A percentile compares a stretch with the other conserved stretches of the same genome.
Evolutionary conservation across 1,140 invertebrate genomes (phyloP).

Genomic region (Philotrypesis tridentata): DNA sequence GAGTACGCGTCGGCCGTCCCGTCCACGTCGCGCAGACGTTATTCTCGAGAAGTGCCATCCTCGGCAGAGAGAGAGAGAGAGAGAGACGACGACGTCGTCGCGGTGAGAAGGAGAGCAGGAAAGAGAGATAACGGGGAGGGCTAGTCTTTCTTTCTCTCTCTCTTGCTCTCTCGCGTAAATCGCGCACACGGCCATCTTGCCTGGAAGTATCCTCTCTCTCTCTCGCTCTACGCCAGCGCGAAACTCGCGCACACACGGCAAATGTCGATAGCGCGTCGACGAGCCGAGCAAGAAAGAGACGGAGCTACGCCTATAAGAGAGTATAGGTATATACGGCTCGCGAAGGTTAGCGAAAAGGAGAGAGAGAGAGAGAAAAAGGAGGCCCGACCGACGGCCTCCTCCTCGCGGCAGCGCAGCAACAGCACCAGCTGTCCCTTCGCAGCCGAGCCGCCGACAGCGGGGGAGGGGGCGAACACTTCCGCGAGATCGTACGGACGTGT

Average conservation of each 20-base stretch:
- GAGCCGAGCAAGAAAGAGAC: not conserved
- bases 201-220: constrained; percentile 8
- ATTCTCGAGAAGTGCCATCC: not conserved
- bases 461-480: not conserved
- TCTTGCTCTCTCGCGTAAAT: constrained; percentile 49
- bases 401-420: too few species aligned
- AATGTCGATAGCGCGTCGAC: not conserved
- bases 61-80: not conserved
- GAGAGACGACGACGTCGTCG: too few species aligned
- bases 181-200: constrained; percentile 70
- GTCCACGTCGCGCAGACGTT: not conserved
- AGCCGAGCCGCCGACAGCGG: too few species aligned
- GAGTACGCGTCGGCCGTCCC: too few species aligned
- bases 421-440: too few species aligned
- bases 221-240: not conserved
- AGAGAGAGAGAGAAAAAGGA: not conserved
- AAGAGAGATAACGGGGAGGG: not conserved
- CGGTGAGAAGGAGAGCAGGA: not conserved
- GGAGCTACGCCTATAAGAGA: not conserved
- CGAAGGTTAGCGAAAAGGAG: not conserved
- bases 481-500: not conserved
- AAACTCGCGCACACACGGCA: not conserved
- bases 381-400: not conserved
- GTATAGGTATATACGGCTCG: not conserved
- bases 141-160: too few species aligned